phyloP scores from a whole-genome alignment of 30 jellyfish, hydroid and myxozoan species.

The Phacellophora camtschatica region DNA sequence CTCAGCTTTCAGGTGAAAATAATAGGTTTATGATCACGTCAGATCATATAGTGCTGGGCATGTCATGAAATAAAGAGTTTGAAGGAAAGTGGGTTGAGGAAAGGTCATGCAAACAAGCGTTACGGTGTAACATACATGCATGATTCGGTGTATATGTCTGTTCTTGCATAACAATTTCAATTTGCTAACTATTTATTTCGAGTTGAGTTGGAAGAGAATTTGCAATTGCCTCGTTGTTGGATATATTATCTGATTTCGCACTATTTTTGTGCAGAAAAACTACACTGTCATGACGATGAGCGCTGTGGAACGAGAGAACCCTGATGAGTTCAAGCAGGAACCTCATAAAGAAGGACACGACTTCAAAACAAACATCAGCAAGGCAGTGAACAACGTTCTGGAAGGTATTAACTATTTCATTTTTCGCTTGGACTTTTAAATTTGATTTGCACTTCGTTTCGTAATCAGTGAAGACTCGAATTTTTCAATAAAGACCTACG shows the following conservation, averaged over 20 bases:
- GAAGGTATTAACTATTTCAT: slow-evolving; percentile 33
- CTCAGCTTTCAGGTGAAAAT: slow-evolving; percentile 58
- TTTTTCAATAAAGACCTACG: background rate
- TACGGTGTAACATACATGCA: too few relatives aligned
- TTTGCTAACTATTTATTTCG: too few relatives aligned
- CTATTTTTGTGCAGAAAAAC: slow-evolving; percentile 41
- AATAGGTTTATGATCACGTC: slow-evolving; percentile 61
- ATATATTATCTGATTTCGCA: background rate
- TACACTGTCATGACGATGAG: slow-evolving; percentile 63
- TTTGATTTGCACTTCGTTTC: background rate
- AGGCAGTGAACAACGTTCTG: slow-evolving; percentile 76
- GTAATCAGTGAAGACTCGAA: too few relatives aligned
- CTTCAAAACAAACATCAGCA: slow-evolving; percentile 58
- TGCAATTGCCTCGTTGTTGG: too few relatives aligned
- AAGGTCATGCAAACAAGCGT: too few relatives aligned
- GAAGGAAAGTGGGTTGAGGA: background rate
- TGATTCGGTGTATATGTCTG: too few relatives aligned
- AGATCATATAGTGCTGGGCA: slow-evolving; percentile 22
- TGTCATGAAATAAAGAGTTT: background rate
- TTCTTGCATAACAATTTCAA: too few relatives aligned
- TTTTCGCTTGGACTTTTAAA: background rate
- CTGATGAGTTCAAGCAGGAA: slow-evolving; percentile 42
- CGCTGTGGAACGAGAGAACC: slow-evolving; percentile 45
- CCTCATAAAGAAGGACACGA: slow-evolving; percentile 29
- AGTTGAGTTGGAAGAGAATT: too few relatives aligned